Base-by-base conservation (phyloP, 2,113 vertebrate species). In the Brachyhypopomus gauderio region DNA sequence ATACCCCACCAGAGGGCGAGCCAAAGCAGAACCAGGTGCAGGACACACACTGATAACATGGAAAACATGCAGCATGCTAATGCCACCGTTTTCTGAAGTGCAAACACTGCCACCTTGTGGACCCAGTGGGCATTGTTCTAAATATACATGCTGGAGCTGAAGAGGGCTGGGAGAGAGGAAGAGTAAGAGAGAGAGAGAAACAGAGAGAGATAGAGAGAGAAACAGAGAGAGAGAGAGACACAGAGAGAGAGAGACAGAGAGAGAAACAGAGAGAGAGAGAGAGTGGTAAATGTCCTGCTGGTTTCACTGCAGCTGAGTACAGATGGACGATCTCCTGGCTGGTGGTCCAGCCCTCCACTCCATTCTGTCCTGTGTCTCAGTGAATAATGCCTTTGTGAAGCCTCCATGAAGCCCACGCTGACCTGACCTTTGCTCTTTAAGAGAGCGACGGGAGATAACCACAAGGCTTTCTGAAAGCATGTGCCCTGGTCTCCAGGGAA, bases 1-100 rank as follows among this genome's bases (percentile, higher is more conserved):
- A 20, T 1, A 12, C 45, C 17, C 20, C 52, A 22, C 76, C 4
- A 66, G 12, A 66, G 17, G 25, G 19, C 20, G n/a, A 41, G 36
- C 20, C 22, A 41, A 3, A 22, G 19, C 23, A 8, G 2, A 41
- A 22, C 7, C 3, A 78, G 59, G 34, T 38, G 69, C 30, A 58
- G 66, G 77, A 58, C 34, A 70, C 64, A 78, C 58, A 1, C 9
- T 78, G 58, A 78, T 69, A 78, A 59, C 45, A 55, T 19, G 8
- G 52, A 22, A 69, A 36, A 6, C 41, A 41, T 3, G 62, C 16
- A 23, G 25, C 52, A 30, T 52, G 75, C 62, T 77, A 66, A 77
- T 66, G 41, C 14, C 22, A 41, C 48, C 41, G 7, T 17, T 55
- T 41, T 52, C 56, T 48, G 9, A 55, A 48, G 75, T 30, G 38